Percentiles rank a stretch among this genome's conserved stretches.
Evolutionary conservation across 2,113 vertebrate species (phyloP).

Genomic region (Papio anubis): DNA sequence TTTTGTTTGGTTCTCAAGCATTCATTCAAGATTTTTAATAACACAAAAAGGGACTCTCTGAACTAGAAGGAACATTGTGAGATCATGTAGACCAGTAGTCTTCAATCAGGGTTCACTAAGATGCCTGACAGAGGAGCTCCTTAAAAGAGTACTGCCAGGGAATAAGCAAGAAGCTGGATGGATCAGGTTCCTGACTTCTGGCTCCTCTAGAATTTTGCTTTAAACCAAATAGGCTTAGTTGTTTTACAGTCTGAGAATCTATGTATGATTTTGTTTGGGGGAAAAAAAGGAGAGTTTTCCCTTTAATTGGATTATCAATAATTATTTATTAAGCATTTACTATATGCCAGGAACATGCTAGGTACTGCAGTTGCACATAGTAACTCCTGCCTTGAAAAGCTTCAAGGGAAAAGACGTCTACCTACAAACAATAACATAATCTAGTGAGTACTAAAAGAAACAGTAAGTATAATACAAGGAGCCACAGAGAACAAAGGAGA

Average conservation of each 20-base stretch:
- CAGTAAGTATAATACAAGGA: background rate
- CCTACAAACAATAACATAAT: background rate
- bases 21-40: slow-evolving; percentile 7
- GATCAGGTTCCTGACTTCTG: background rate
- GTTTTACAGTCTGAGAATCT: background rate
- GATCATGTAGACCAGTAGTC: background rate
- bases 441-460: background rate
- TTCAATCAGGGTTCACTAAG: background rate
- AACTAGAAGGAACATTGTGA: background rate
- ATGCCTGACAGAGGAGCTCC: background rate
- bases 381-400: background rate
- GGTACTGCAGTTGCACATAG: background rate
- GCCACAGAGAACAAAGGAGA: background rate
- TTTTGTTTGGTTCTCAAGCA: background rate
- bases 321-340: background rate
- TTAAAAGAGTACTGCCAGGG: background rate
- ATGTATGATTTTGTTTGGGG: background rate
- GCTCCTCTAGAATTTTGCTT: background rate
- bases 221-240: background rate
- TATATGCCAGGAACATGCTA: background rate
- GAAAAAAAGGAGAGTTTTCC: background rate
- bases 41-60: background rate
- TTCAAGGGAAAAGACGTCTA: background rate
- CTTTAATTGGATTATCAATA: background rate
- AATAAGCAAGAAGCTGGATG: background rate